Evolutionary conservation across 2,888 invertebrate species (phyloP).

Genomic region (Synanthedon myopaeformis): DNA sequence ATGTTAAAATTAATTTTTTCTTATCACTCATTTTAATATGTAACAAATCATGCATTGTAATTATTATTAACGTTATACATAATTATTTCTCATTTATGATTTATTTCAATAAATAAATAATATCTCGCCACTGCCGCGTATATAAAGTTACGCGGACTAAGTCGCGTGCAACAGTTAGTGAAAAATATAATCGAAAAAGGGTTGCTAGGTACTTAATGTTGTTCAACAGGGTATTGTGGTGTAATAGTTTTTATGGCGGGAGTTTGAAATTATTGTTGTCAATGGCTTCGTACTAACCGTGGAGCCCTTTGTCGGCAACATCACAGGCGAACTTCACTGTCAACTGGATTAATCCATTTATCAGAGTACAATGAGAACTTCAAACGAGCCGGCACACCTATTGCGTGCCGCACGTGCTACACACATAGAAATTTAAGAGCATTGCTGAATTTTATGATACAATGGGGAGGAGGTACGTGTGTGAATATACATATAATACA

Average conservation of each 20-base stretch:
- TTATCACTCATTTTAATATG: too few species aligned
- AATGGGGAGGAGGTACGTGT: too few species aligned
- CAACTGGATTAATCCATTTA: constrained; percentile 41
- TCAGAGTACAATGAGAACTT: constrained; percentile 43
- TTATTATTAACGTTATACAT: too few species aligned
- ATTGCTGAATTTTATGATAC: constrained; percentile 5
- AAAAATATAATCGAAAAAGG: background rate
- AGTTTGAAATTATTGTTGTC: constrained; percentile 39
- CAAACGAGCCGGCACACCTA: constrained; percentile 43
- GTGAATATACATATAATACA: too few species aligned
- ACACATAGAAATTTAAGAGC: constrained; percentile 14
- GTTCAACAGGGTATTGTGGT: constrained; percentile 30
- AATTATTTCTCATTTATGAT: too few species aligned
- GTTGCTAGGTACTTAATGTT: constrained; percentile 5
- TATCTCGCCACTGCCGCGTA: background rate
- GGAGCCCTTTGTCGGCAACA: constrained; percentile 48
- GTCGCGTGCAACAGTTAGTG: too few species aligned
- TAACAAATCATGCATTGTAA: too few species aligned
- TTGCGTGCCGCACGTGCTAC: constrained; percentile 56
- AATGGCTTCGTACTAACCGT: constrained; percentile 61
- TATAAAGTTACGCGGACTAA: too few species aligned
- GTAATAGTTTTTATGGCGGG: constrained; percentile 41
- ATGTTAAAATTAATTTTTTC: too few species aligned
- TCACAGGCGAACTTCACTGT: constrained; percentile 26
- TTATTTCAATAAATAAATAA: too few species aligned